Conservation (phyloP, 2,888 invertebrate species). For the Orchesella flavescens region DNA sequence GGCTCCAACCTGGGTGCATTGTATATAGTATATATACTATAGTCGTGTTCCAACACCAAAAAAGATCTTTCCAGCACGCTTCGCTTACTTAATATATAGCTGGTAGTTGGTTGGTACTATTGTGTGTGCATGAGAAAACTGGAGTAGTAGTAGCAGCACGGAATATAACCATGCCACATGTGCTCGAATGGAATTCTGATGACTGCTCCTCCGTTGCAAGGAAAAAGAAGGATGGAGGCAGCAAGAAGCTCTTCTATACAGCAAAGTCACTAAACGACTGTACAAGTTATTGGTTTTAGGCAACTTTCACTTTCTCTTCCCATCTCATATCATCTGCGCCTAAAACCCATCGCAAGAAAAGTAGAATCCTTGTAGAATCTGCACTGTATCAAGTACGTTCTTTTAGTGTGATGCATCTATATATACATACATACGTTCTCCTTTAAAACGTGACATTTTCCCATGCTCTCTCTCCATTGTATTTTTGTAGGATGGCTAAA, state of each 20-base stretch:
- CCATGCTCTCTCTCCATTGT: too few species aligned
- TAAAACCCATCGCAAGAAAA: background rate
- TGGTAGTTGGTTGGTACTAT: background rate
- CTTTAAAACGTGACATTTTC: too few species aligned
- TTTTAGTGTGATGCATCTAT: too few species aligned
- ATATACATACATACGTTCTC: too few species aligned
- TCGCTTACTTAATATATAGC: slow-evolving; percentile 13
- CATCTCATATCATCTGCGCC: background rate
- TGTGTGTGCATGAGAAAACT: slow-evolving; percentile 1
- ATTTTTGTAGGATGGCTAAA: too few species aligned
- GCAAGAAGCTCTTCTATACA: slow-evolving; percentile 19
- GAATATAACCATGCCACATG: slow-evolving; percentile 23
- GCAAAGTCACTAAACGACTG: too few species aligned
- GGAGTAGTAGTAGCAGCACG: background rate
- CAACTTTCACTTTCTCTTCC: slow-evolving; percentile 9
- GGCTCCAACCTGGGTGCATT: slow-evolving; percentile 37
- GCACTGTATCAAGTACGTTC: too few species aligned
- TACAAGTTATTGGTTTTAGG: too few species aligned
- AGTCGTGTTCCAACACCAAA: slow-evolving; percentile 23
- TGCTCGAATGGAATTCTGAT: slow-evolving; percentile 35
- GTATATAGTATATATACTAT: too few species aligned
- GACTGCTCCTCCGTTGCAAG: background rate
- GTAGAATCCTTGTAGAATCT: too few species aligned
- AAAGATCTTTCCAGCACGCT: slow-evolving; percentile 40
- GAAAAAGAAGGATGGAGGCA: background rate